phyloP scores from a whole-genome alignment of 92 coral and sea anemone species.

The Pocillopora grandis region DNA sequence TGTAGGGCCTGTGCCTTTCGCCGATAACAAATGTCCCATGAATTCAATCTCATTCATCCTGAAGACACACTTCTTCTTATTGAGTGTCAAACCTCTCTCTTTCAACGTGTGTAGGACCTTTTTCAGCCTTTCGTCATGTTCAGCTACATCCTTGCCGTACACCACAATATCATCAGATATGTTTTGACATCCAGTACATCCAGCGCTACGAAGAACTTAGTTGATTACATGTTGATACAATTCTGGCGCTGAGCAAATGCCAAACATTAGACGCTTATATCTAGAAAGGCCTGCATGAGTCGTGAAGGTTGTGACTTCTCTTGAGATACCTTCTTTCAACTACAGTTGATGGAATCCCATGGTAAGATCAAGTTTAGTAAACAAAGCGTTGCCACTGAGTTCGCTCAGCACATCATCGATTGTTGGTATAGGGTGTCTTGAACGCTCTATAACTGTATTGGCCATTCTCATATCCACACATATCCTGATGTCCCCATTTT shows the following conservation, averaged over 20 bases:
- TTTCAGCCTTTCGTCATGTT: slow-evolving; percentile 42
- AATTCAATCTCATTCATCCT: slow-evolving; percentile 53
- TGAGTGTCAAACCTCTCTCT: slow-evolving; percentile 52
- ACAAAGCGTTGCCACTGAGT: too few relatives aligned
- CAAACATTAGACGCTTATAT: slow-evolving; percentile 46
- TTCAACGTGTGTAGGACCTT: slow-evolving; percentile 25
- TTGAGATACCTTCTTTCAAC: not conserved
- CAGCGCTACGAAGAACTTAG: slow-evolving; percentile 25
- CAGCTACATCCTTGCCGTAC: slow-evolving; percentile 26
- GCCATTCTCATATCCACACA: too few relatives aligned
- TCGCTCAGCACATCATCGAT: too few relatives aligned
- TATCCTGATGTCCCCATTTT: too few relatives aligned
- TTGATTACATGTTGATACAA: slow-evolving; percentile 25
- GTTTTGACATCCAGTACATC: slow-evolving; percentile 30
- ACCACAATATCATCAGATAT: slow-evolving; percentile 61
- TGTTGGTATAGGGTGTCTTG: too few relatives aligned
- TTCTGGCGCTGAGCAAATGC: slow-evolving; percentile 24
- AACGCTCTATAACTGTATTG: too few relatives aligned
- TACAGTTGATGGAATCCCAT: too few relatives aligned
- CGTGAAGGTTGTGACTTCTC: slow-evolving; percentile 47
- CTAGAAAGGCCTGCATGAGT: slow-evolving; percentile 47
- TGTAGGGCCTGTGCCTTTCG: slow-evolving; percentile 53
- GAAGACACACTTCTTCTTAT: slow-evolving; percentile 47
- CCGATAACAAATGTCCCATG: slow-evolving; percentile 44
- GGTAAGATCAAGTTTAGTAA: too few relatives aligned